phyloP scores from a whole-genome alignment of 2,888 invertebrate genomes.

The Xanthia togata region DNA sequence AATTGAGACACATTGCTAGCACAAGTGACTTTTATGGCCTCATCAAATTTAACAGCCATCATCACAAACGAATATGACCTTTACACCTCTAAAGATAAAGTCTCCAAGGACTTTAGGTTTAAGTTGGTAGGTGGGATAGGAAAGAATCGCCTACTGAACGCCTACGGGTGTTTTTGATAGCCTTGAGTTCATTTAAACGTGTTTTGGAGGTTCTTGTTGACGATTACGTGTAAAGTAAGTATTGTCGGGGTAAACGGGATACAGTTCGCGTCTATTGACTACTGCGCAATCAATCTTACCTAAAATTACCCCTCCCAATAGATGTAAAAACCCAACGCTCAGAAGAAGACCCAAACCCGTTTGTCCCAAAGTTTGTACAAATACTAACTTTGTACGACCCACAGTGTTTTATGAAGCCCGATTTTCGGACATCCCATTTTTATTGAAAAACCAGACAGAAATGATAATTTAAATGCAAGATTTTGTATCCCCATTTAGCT shows the following conservation, averaged over 20 bases:
- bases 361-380: no score
- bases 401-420: no score
- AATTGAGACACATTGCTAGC: constrained; percentile 58
- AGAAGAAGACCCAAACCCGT: no score
- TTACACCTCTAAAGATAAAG: neutral
- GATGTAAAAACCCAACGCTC: no score
- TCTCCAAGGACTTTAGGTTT: constrained; percentile 2
- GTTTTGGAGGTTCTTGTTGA: constrained; percentile 42
- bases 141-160: constrained; percentile 59
- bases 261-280: neutral
- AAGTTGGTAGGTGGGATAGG: constrained; percentile 42
- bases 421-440: no score
- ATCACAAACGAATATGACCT: constrained; percentile 32
- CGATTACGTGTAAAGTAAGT: constrained; percentile 6
- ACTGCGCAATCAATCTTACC: no score
- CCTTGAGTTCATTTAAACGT: constrained; percentile 47
- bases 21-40: constrained; percentile 59
- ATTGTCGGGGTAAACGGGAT: constrained; percentile 36
- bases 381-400: no score
- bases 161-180: constrained; percentile 26
- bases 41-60: constrained; percentile 6
- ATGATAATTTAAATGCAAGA: no score
- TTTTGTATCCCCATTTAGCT: no score
- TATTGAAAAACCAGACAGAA: no score
- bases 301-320: no score